phyloP scores from a whole-genome alignment of 64 coral and sea anemone genomes.

The Astreopora myriophthalma region DNA sequence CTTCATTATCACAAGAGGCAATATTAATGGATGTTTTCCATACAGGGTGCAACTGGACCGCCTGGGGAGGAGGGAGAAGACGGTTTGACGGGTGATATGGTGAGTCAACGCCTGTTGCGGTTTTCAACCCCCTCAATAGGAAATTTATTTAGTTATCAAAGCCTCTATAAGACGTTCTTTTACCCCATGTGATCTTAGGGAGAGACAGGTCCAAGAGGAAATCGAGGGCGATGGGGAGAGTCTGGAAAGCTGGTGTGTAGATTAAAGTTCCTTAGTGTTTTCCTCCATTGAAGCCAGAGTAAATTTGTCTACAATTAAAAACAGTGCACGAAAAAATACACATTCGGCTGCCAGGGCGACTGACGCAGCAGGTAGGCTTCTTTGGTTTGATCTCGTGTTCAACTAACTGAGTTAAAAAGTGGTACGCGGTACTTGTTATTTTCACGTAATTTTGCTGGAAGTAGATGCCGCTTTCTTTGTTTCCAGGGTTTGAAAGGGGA shows the following conservation, averaged over 20 bases:
- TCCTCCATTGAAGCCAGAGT: not conserved
- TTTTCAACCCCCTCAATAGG: not conserved
- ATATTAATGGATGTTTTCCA: not conserved
- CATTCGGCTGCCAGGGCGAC: too few relatives aligned
- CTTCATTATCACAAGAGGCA: too few relatives aligned
- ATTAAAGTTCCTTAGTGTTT: not conserved
- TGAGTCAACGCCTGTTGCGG: not conserved
- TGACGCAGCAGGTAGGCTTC: too few relatives aligned
- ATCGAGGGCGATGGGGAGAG: not conserved
- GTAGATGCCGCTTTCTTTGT: not conserved
- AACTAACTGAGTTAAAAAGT: too few relatives aligned
- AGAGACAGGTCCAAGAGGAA: constrained; percentile 5
- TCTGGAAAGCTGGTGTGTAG: constrained; percentile 31
- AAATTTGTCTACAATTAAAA: too few relatives aligned
- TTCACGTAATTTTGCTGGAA: too few relatives aligned
- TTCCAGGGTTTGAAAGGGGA: constrained; percentile 35
- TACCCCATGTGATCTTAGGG: not conserved
- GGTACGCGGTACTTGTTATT: too few relatives aligned
- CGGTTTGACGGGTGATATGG: not conserved
- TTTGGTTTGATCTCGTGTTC: too few relatives aligned
- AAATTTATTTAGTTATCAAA: not conserved
- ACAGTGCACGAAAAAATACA: too few relatives aligned
- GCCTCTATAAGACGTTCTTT: not conserved
- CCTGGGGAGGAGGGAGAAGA: not conserved
- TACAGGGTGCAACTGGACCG: not conserved